Base-by-base conservation (phyloP, 2,797 vertebrate species). In the Falco columbarius region DNA sequence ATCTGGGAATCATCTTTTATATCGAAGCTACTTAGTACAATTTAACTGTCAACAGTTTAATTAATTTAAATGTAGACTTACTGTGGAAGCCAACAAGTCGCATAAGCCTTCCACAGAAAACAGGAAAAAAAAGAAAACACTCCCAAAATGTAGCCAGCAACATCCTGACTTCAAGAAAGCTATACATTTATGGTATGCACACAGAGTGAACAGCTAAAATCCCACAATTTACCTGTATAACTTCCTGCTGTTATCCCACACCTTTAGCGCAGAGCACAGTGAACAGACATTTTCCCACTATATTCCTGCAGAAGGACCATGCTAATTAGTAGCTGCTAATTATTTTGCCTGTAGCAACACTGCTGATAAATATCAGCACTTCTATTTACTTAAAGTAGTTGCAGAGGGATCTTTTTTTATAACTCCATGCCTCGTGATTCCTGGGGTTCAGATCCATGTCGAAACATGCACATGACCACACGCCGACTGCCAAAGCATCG, bases 1-100 rank as follows among this genome's bases (percentile, higher is more conserved):
- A 97, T 97, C 96, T 97, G 95, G 94, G 89, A 97, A 94, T 97
- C 89, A 96, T 97, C 96, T 97, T 96, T 97, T 95, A 85, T 96
- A 94, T 72, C 5, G 68, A 97, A 97, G 85, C 93, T 96, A 95
- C 93, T 97, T 97, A 94, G 95, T 93, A 97, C 84, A 97, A 93
- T 97, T 97, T 97, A 93, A 95, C 94, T 97, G 93, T 98, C 97
- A 96, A 95, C 93, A 95, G 96, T 97, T 97, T 98, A 98, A 97
- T 98, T 97, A 97, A 95, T 97, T 95, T 95, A 94, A 97, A 95
- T 77, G 82, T 93, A 97, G 88, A 56, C 58, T 88, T 72, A 89
- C 75, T 89, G 86, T 58, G 65, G 93, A 96, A 97, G 86, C 77
- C 86, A 96, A 62, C 91, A 68, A 70, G 76, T 95, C 87, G 74